Base-by-base conservation (phyloP, 2,113 vertebrate genomes). In the Marcusenius ussheri region DNA sequence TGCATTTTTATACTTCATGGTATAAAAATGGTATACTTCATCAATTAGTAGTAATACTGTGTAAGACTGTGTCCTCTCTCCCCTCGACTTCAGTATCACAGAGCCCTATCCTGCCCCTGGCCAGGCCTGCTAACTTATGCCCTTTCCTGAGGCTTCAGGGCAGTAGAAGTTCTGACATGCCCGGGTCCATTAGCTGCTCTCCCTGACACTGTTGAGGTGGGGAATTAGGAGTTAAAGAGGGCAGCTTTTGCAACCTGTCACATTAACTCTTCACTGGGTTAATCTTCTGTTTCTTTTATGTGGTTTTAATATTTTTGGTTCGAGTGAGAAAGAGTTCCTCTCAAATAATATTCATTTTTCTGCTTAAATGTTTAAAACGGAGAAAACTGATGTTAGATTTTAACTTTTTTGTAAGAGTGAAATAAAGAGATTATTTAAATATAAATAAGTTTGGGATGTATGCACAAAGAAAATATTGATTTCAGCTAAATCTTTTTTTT, bases 391-490 rank as follows among this genome's bases (percentile, higher is more conserved):
- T 70, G 74, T 80, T 39, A 80, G 74, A 80, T 42, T 80, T 80
- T 80, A 80, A 35, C 31, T 77, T 77, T 77, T 77, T 35, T 77
- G 27, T 77, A 77, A 77, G 62, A 66, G 70, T 77, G 31, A 77
- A 77, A 77, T 77, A 19, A 80, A 80, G 74, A 19, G 74, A 80
- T 80, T 80, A 80, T 80, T 80, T 80, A 80, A 42, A 80, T 80
- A 80, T 70, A 31, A 70, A 27, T 70, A 42, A 6, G 0, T 80
- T 42, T 80, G 74, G 31, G 35, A 39, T 42, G 31, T 46, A 13
- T 66, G 35, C 24, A 80, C 74, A 80, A 80, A 42, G 13, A 19
- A 17, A 42, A 39, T 35, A 42, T 42, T 77, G 70, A 77, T 77
- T 31, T 77, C 70, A 17, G 58, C 11, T 77, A 77, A 77, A 77